Evolutionary conservation across 1,140 invertebrate genomes (phyloP).

Genomic region (Atta texana): DNA sequence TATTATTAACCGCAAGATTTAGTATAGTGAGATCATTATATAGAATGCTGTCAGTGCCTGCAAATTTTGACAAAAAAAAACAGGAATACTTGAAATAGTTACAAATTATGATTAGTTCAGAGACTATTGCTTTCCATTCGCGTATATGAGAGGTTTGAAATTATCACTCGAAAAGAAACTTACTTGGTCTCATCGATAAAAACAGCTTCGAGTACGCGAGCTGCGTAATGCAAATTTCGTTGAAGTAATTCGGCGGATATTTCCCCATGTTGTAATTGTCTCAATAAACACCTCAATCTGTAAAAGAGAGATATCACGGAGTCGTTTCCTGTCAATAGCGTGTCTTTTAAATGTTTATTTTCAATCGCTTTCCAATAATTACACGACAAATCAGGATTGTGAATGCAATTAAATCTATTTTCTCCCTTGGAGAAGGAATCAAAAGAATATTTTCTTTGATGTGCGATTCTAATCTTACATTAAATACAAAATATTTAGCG

Average conservation of each 20-base stretch:
- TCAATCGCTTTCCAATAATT: slow-evolving; percentile 54
- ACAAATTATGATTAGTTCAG: slow-evolving; percentile 24
- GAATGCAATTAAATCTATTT: slow-evolving; percentile 32
- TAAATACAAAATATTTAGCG: slow-evolving; percentile 11
- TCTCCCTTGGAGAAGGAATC: background rate
- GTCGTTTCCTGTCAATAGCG: slow-evolving; percentile 21
- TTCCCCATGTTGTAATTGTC: slow-evolving; percentile 93
- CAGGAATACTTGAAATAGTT: background rate
- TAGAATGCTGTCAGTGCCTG: background rate
- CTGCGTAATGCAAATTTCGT: slow-evolving; percentile 94
- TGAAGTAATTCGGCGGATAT: slow-evolving; percentile 94
- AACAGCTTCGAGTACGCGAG: slow-evolving; percentile 94
- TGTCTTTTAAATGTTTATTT: slow-evolving; percentile 19
- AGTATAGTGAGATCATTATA: background rate
- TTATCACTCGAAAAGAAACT: slow-evolving; percentile 82
- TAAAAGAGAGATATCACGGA: slow-evolving; percentile 78
- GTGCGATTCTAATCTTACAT: background rate
- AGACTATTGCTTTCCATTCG: background rate
- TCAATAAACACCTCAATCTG: slow-evolving; percentile 94
- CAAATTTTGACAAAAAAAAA: slow-evolving; percentile 32
- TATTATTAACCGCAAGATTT: slow-evolving; percentile 18
- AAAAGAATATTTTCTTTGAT: slow-evolving; percentile 21
- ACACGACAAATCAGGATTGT: slow-evolving; percentile 46
- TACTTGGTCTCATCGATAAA: slow-evolving; percentile 96
- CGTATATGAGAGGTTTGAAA: background rate